Base-by-base conservation (phyloP, 1,140 invertebrate genomes). In the Drosophila sproati region DNA sequence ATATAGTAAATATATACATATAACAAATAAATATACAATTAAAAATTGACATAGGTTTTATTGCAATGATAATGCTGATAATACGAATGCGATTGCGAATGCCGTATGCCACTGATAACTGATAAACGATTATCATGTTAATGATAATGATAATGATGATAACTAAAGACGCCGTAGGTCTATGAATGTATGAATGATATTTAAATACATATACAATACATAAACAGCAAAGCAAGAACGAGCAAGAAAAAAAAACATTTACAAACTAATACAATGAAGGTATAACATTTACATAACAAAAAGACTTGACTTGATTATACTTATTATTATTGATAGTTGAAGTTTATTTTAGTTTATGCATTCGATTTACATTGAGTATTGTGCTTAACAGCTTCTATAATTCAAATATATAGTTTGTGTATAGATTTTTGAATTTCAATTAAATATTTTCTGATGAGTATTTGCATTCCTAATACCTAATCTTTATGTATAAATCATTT, bases 21-120 rank as follows among this genome's bases (percentile, higher is more conserved):
- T 89, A 90, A 89, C 74, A 88, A 80, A 74, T 82, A 88, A 88
- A 89, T 88, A 88, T 88, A 88, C 85, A 88, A 83, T 75, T 89
- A 74, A 71, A 86, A 78, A 85, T 85, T 80, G 82, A 76, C 72
- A 81, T 86, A 87, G 78, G 82, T 86, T 86, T 86, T 86, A 87
- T 82, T 86, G 82, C 81, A 77, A 77, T 73, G 62, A 77, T 77
- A 67, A 77, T 77, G 74, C 74, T 73, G 74, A 77, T 64, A 64
- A 64, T 62, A 51, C 20, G 47, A 62, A 54, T 54, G 34, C 41
- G 55, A 73, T 55, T 63, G 37, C 31, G 51, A 52, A 31, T 29
- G 43, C 59, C 68, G 51, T 47, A 64, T 72, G 54, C 61, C 37
- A 73, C 32, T 55, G 68, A 73, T 70, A 50, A 55, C 50, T 48